A percentile compares a stretch with the other conserved stretches of the same genome.
Conservation (phyloP, 2,888 invertebrate species). For the Epistrophe grossulariae region DNA sequence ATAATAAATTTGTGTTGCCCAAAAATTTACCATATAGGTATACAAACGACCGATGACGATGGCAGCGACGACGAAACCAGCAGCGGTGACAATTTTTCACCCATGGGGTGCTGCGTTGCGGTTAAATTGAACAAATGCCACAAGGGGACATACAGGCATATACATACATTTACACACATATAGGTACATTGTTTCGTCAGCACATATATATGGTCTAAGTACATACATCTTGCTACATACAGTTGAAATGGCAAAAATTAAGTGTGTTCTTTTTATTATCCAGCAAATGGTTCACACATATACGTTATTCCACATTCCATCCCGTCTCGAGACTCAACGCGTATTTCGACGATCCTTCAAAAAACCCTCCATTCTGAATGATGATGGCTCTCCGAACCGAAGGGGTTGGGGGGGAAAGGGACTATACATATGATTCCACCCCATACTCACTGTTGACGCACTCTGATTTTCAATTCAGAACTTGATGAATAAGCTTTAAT, state of each 20-base stretch:
- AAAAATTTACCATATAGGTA: slow-evolving; percentile 12
- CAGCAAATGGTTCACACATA: slow-evolving; percentile 62
- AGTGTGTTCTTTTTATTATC: slow-evolving; percentile 66
- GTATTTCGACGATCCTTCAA: slow-evolving; percentile 14
- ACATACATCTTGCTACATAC: not conserved
- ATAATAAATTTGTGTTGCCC: not conserved
- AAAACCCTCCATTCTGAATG: slow-evolving; percentile 11
- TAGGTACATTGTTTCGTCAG: not conserved
- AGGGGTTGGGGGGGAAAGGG: not conserved
- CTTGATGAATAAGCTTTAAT: slow-evolving; percentile 76
- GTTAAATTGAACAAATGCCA: slow-evolving; percentile 68
- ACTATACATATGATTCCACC: not conserved
- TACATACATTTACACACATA: not conserved
- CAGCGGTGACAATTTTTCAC: slow-evolving; percentile 66
- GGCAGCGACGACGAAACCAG: not conserved
- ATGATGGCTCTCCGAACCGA: not conserved
- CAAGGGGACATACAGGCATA: not conserved
- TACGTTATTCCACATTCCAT: slow-evolving; percentile 32
- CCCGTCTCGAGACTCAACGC: not conserved
- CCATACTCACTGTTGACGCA: slow-evolving; percentile 67
- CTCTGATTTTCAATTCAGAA: slow-evolving; percentile 76
- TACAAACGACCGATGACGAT: not conserved
- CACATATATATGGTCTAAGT: not conserved
- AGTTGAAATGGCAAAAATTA: slow-evolving; percentile 61
- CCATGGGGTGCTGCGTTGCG: slow-evolving; percentile 64